Evolutionary conservation across 2,888 invertebrate genomes (phyloP).

Genomic region (Nymphalis polychloros): DNA sequence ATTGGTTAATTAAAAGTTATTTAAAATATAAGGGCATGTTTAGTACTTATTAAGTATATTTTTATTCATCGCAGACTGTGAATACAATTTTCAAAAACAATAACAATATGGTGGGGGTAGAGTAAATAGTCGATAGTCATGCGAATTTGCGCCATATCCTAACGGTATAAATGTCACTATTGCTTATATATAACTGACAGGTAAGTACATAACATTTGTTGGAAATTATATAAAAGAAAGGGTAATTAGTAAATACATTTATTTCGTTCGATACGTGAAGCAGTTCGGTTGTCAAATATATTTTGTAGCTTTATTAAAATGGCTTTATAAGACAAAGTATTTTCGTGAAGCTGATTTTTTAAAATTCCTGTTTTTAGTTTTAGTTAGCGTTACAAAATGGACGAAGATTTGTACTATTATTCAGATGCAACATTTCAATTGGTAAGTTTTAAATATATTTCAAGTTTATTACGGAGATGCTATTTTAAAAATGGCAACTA

Average conservation of each 20-base stretch:
- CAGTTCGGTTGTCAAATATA: background rate
- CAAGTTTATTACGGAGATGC: background rate
- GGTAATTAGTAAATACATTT: constrained; percentile 2
- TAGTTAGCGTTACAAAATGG: constrained; percentile 9
- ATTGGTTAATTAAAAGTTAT: background rate
- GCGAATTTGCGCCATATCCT: background rate
- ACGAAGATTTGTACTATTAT: constrained; percentile 40
- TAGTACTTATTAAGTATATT: no score
- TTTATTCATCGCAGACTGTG: background rate
- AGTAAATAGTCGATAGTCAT: background rate
- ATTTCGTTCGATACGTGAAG: background rate
- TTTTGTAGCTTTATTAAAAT: no score
- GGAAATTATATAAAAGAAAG: background rate
- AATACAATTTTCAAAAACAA: background rate
- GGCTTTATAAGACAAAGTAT: background rate
- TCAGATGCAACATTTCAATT: constrained; percentile 47
- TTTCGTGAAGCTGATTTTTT: background rate
- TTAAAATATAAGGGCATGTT: background rate
- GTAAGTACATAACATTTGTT: constrained; percentile 2
- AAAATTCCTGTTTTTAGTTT: background rate
- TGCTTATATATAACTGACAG: background rate
- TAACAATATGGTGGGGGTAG: constrained; percentile 1
- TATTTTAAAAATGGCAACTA: background rate
- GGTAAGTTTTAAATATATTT: constrained; percentile 42
- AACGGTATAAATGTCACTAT: background rate